phyloP scores from a whole-genome alignment of 2,888 invertebrate genomes.

The Odontothrips loti region DNA sequence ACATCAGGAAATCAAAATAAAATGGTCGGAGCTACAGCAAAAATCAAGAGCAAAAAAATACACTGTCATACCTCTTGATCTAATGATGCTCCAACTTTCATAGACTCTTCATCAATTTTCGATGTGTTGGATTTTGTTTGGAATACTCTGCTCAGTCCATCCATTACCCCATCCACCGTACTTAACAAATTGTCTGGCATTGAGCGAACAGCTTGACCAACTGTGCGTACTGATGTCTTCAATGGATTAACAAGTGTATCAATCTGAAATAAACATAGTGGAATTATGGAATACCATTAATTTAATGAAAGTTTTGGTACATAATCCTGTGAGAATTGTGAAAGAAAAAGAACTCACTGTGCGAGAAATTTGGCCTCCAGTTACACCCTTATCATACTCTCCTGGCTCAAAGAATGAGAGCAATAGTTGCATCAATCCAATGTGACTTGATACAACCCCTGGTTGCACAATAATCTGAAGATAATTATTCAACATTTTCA shows the following conservation, averaged over 20 bases:
- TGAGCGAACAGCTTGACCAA: slow-evolving; percentile 70
- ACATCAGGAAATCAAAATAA: not conserved
- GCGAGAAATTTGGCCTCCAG: slow-evolving; percentile 56
- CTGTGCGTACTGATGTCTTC: slow-evolving; percentile 72
- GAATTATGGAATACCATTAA: not conserved
- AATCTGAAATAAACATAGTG: slow-evolving; percentile 50
- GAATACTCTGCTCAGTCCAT: slow-evolving; percentile 74
- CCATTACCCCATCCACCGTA: slow-evolving; percentile 79
- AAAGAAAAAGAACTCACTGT: slow-evolving; percentile 47
- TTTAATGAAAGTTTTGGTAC: no score
- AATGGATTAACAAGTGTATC: slow-evolving; percentile 75
- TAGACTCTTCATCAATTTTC: slow-evolving; percentile 45
- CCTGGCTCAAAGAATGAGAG: slow-evolving; percentile 65
- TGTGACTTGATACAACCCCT: slow-evolving; percentile 54
- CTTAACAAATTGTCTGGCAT: slow-evolving; percentile 84
- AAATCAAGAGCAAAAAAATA: slow-evolving; percentile 28
- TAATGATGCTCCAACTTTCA: slow-evolving; percentile 52
- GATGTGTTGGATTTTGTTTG: slow-evolving; percentile 45
- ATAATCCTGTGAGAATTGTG: not conserved
- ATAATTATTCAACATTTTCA: slow-evolving; percentile 75
- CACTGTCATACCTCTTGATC: slow-evolving; percentile 53
- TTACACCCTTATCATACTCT: slow-evolving; percentile 61
- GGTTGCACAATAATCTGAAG: slow-evolving; percentile 65
- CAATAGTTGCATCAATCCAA: slow-evolving; percentile 59
- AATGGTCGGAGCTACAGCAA: slow-evolving; percentile 25